Evolutionary conservation across 2,113 vertebrate genomes (phyloP).

Genomic region (Symphodus melops): DNA sequence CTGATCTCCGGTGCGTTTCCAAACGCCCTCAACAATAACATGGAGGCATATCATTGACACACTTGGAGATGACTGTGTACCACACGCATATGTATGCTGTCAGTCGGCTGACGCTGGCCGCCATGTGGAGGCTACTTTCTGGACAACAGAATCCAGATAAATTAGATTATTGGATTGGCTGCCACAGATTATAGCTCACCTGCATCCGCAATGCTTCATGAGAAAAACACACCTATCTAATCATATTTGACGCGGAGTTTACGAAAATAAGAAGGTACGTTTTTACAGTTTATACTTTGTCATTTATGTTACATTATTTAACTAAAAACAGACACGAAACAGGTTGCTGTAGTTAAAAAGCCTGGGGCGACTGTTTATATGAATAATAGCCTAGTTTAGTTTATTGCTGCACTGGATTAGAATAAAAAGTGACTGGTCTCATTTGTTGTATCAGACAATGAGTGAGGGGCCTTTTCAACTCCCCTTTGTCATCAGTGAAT

Average conservation of each 20-base stretch:
- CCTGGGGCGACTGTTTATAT: no score
- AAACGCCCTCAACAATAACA: not conserved
- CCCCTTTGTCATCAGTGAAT: slow-evolving; percentile 27
- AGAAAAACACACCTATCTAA: slow-evolving; percentile 52
- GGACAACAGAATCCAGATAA: slow-evolving; percentile 70
- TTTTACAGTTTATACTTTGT: not conserved
- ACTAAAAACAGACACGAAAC: not conserved
- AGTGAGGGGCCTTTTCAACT: slow-evolving; percentile 20
- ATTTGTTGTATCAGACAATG: not conserved
- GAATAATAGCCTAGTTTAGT: no score
- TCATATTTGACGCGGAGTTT: slow-evolving; percentile 40
- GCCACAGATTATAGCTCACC: slow-evolving; percentile 76
- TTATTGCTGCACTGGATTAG: not conserved
- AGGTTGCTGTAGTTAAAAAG: no score
- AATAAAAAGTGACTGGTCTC: not conserved
- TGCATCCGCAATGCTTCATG: slow-evolving; percentile 52
- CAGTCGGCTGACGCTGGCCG: slow-evolving; percentile 7
- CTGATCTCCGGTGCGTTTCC: not conserved
- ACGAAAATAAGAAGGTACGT: slow-evolving; percentile 69
- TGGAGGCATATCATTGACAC: not conserved
- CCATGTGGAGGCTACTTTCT: slow-evolving; percentile 42
- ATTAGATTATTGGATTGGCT: slow-evolving; percentile 85
- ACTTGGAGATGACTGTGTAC: not conserved
- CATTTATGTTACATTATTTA: no score
- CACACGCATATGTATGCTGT: not conserved